Percentiles rank a stretch among this genome's conserved stretches.
Conservation (phyloP, 2,113 vertebrate species). For the Synchiropus splendidus region DNA sequence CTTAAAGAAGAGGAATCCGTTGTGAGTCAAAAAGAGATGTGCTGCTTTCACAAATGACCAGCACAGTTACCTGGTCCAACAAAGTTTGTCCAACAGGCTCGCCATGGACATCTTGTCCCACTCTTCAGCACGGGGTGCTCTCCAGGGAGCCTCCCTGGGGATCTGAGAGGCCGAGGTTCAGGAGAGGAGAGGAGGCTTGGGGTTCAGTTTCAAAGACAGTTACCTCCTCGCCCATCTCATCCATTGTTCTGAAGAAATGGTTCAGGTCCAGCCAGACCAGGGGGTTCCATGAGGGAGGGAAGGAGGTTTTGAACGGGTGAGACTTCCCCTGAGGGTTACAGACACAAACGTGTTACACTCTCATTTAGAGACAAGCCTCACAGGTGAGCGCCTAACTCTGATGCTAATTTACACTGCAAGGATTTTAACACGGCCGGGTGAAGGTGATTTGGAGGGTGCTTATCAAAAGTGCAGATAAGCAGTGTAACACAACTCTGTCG, state of each 20-base stretch:
- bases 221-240: conserved; percentile 94
- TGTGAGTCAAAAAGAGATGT: neutral
- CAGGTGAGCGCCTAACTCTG: too few species aligned
- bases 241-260: conserved; percentile 89
- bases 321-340: conserved; percentile 78
- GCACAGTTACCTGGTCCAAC: conserved; percentile 83
- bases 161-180: conserved; percentile 72
- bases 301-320: conserved; percentile 77
- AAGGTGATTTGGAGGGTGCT: too few species aligned
- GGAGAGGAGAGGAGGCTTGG: too few species aligned
- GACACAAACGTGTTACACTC: too few species aligned
- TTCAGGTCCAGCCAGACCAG: conserved; percentile 82
- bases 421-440: too few species aligned
- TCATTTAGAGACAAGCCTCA: too few species aligned
- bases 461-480: too few species aligned
- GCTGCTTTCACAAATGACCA: neutral
- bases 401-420: too few species aligned
- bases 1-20: conserved; percentile 47
- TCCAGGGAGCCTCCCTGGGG: conserved; percentile 89
- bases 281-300: conserved; percentile 87
- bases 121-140: conserved; percentile 83
- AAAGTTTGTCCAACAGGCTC: conserved; percentile 79
- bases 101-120: conserved; percentile 96
- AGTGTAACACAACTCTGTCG: too few species aligned
- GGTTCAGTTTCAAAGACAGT: neutral